Percentiles rank a stretch among this genome's conserved stretches.
Conservation (phyloP, 2,888 invertebrate genomes). For the Agrochola litura region DNA sequence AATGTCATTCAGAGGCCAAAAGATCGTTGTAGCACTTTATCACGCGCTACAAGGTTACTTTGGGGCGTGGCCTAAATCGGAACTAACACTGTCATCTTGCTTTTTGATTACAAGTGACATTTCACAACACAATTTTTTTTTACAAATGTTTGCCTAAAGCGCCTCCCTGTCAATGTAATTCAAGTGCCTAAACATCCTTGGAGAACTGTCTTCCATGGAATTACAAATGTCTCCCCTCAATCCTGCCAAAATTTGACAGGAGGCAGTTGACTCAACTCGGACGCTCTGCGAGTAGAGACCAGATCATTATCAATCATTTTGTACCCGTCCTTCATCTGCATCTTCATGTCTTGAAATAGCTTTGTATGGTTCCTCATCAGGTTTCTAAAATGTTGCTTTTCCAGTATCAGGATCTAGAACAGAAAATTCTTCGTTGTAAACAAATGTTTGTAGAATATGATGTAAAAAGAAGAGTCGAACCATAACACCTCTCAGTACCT, state of each 20-base stretch:
- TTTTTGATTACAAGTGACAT: no score
- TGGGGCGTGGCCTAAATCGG: no score
- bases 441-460: neutral
- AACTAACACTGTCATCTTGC: no score
- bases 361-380: slow-evolving; percentile 35
- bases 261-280: slow-evolving; percentile 10
- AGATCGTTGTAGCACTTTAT: no score
- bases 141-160: no score
- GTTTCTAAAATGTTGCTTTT: slow-evolving; percentile 35
- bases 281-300: neutral
- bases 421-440: neutral
- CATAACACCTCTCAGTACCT: no score
- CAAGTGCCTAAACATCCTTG: no score
- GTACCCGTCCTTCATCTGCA: slow-evolving; percentile 22
- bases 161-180: no score
- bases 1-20: no score
- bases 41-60: no score
- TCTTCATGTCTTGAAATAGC: slow-evolving; percentile 40
- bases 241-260: slow-evolving; percentile 10
- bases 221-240: neutral
- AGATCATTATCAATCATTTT: slow-evolving; percentile 33
- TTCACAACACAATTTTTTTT: no score
- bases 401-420: slow-evolving; percentile 38
- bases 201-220: neutral
- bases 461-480: neutral